Evolutionary conservation across 2,888 invertebrate genomes (phyloP).

Genomic region (Lissocephala sabroskyi): DNA sequence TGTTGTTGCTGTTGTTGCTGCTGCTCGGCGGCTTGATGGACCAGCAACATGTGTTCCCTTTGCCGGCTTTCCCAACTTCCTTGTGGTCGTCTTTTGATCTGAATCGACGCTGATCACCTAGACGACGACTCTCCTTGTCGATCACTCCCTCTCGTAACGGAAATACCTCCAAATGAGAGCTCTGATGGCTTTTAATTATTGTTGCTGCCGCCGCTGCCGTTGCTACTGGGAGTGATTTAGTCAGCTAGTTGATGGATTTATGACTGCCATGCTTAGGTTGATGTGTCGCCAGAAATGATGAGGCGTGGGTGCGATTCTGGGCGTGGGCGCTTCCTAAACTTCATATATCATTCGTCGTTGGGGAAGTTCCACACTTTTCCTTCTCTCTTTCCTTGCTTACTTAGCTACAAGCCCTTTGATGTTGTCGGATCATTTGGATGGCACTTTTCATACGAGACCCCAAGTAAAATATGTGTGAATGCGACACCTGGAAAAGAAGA

Average conservation of each 20-base stretch:
- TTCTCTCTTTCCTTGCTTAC: not conserved
- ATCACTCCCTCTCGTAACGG: conserved; percentile 27
- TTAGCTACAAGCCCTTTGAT: conserved; percentile 9
- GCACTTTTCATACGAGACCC: conserved; percentile 4
- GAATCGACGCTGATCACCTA: conserved; percentile 54
- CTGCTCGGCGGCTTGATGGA: conserved; percentile 29
- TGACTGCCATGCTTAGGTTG: conserved; percentile 43
- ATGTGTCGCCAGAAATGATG: conserved; percentile 22
- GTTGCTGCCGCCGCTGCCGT: conserved; percentile 17
- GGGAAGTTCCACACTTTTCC: too few relatives aligned
- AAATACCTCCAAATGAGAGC: conserved; percentile 34
- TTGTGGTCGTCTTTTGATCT: too few relatives aligned
- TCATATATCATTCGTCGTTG: conserved; percentile 41
- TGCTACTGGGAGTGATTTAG: conserved; percentile 41
- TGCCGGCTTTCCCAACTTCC: conserved; percentile 3
- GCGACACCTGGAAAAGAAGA: conserved; percentile 55
- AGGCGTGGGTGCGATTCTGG: not conserved
- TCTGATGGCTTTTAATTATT: conserved; percentile 46
- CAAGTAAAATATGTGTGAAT: too few relatives aligned
- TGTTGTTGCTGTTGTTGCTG: too few relatives aligned
- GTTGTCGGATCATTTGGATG: conserved; percentile 1
- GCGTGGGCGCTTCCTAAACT: conserved; percentile 31
- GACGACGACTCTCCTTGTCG: not conserved
- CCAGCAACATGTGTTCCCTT: conserved; percentile 51
- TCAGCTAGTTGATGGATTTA: conserved; percentile 55